These are phyloP conservation scores for Xanthia icteritia DNA, from an alignment of 2,888 invertebrate species.

Conservation along the genomic window DNA sequence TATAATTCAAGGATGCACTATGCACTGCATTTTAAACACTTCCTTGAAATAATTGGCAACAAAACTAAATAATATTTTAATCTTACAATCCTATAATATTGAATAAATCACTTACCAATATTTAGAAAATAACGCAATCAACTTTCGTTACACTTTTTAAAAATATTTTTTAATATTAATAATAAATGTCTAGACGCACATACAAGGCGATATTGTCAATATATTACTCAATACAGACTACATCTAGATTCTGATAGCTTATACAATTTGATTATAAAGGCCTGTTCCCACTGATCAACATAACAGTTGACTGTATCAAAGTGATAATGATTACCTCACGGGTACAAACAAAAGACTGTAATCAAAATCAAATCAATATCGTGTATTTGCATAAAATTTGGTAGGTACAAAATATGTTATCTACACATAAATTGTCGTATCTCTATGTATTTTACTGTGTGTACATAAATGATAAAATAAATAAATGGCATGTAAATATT, in stretches of 20 bases:
- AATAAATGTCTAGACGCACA: not conserved
- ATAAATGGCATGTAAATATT: not conserved
- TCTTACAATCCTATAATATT: not conserved
- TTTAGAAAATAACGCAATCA: not conserved
- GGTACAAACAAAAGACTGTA: not conserved
- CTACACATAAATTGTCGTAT: too few species aligned
- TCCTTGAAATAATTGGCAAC: not conserved
- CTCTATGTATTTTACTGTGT: too few species aligned
- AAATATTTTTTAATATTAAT: not conserved
- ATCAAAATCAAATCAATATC: not conserved
- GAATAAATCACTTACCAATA: not conserved
- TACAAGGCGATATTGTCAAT: not conserved
- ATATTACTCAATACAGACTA: not conserved
- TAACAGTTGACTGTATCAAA: not conserved
- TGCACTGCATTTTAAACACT: not conserved
- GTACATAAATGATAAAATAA: too few species aligned
- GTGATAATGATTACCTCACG: not conserved
- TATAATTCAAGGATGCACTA: not conserved
- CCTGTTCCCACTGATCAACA: conserved; percentile 7
- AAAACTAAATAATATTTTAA: not conserved
- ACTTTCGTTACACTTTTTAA: not conserved
- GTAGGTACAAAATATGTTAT: not conserved
- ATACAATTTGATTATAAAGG: not conserved
- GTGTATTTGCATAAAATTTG: too few species aligned
- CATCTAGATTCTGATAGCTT: not conserved